Evolutionary conservation across 2,113 vertebrate species (phyloP), one percentile per base, ranked within the genome.

Genomic region (Chaetodon trifascialis): DNA sequence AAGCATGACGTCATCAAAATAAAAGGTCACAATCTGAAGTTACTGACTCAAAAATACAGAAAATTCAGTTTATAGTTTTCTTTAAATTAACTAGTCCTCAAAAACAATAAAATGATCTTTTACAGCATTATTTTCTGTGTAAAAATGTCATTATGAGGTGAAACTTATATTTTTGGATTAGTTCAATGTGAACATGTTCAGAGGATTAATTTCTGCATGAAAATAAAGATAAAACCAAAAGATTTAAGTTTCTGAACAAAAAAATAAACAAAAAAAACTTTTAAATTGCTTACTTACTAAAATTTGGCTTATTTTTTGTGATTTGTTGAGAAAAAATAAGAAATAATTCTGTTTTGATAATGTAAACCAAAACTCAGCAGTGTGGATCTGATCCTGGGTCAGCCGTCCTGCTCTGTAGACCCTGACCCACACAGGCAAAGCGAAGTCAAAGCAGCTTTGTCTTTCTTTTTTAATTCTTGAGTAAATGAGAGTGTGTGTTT

Each of bases 401-500:
- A 40, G 38, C 8, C 30, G 30, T 30, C 30, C 30, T 30, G 30
- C 30, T 30, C 30, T 30, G 30, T 40, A 40, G 5, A 40, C 38
- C 38, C 38, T 40, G 65, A 77, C 42, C 52, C 30, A 17, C 3
- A 15, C 42, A 44, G 42, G 42, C 2, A 7, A n/a, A 4, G 4
- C 63, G 7, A 44, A 0, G 16, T 52, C 11, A 34, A 1, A 16
- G 5, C 6, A 30, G 30, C 30, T 30, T 9, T 11, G 12, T 17
- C 7, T 19, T 23, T 10, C 0, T 0, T 12, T 25, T 4, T 10
- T 1, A 8, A 15, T 15, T 52, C 17, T 49, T 0, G 40, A 11
- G 56, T 19, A 38, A n/a, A 17, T 36, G 0, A 14, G 21, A 30
- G 1, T 46, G 15, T 70, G 38, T 11, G 51, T 46, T 46, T 15